Evolutionary conservation across 1,140 invertebrate genomes (phyloP), one percentile per base, ranked within the genome.

Genomic region (Colletes gigas): DNA sequence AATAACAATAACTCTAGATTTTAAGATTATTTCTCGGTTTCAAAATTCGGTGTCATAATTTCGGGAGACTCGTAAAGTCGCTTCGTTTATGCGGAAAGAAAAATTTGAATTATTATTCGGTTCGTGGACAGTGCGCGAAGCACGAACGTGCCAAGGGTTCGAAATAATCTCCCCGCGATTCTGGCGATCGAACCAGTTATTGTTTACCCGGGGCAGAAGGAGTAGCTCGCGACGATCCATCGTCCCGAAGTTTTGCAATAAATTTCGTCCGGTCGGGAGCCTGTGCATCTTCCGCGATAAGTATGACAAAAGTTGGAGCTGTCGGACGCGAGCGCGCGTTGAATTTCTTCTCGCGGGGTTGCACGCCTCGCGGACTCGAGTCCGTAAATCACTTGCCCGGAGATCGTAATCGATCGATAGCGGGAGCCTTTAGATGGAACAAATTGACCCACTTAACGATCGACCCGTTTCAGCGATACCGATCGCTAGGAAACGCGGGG

Each of bases 371-470:
- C 52, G 76, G 41, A 72, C 73, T 44, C 67, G 52, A 19, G 62
- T 78, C 57, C 44, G 83, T 85, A 81, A 85, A 81, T 85, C 83
- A 84, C 82, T 6, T 2, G 66, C 44, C 17, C n/a, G 41, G 50
- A 83, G 83, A 85, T 85, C 77, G 77, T 79, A 85, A 85, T 85
- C 83, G 83, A 83, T 75, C 83, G 77, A 76, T 55, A 15, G 52
- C 59, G 68, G 67, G 50, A 52, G 65, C 55, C 59, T 60, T 67
- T 67, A 73, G 68, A 84, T 57, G 57, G 62, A 81, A 84, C 83
- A 73, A 84, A 84, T 84, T 81, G 78, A 85, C 83, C 83, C 72
- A 83, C 78, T 84, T 85, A 69, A 68, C 82, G 77, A 84, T 72
- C 67, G 67, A 19, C 52, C 57, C 65, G 69, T 78, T 81, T 73